Conservation (phyloP, 2,797 vertebrate genomes). For the Aselliscus stoliczkanus region DNA sequence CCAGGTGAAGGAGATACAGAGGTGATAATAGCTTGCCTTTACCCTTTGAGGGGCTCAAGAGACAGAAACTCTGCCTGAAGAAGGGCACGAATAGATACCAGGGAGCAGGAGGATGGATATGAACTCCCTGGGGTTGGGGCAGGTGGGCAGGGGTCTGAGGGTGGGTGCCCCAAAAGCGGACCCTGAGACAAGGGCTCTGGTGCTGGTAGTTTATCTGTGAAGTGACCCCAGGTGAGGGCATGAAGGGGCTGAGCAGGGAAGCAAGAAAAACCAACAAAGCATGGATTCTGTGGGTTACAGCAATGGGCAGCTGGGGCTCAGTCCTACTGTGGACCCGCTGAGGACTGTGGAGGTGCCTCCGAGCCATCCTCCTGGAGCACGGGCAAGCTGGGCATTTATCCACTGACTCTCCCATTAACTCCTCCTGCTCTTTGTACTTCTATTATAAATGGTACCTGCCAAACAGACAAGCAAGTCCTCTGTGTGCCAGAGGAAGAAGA, state of each 20-base stretch:
- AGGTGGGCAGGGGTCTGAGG: neutral
- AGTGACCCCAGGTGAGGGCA: neutral
- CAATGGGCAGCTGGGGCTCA: fast-evolving
- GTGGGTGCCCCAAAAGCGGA: neutral
- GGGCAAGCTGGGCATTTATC: neutral
- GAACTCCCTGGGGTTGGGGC: neutral
- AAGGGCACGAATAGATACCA: neutral
- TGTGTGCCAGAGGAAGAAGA: neutral
- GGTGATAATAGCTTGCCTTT: neutral
- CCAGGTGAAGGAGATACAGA: no score
- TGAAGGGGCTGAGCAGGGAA: neutral
- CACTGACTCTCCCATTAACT: neutral
- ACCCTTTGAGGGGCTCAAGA: neutral
- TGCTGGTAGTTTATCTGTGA: neutral
- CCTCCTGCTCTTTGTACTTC: neutral
- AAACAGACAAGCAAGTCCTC: neutral
- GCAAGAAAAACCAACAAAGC: fast-evolving
- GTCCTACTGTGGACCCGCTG: neutral
- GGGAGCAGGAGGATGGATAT: neutral
- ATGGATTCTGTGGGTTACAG: fast-evolving
- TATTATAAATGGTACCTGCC: neutral
- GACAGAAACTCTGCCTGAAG: neutral
- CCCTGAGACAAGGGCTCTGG: neutral
- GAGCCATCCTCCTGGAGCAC: neutral
- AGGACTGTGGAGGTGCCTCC: neutral